A percentile compares a stretch with the other conserved stretches of the same genome.
Evolutionary conservation across 2,888 invertebrate genomes (phyloP).

Genomic region (Acronicta psi): DNA sequence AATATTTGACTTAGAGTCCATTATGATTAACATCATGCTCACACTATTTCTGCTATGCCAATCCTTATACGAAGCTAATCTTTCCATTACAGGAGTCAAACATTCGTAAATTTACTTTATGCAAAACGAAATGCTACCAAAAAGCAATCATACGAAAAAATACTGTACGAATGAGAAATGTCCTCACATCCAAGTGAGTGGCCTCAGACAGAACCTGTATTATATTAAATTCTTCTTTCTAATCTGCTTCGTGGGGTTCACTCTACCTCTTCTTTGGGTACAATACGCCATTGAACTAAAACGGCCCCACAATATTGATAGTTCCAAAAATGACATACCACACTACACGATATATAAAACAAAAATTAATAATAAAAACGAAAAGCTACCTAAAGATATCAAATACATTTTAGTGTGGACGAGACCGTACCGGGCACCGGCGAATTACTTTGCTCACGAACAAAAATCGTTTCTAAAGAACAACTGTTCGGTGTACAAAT

Average conservation of each 20-base stretch:
- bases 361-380: conserved; percentile 70
- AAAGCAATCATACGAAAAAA: conserved; percentile 7
- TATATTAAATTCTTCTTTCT: conserved; percentile 63
- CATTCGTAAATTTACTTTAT: no score
- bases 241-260: conserved; percentile 65
- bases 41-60: no score
- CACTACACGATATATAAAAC: conserved; percentile 74
- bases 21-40: no score
- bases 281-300: conserved; percentile 60
- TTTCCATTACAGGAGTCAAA: no score
- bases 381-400: conserved; percentile 66
- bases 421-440: conserved; percentile 65
- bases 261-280: conserved; percentile 67
- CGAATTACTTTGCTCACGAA: conserved; percentile 69
- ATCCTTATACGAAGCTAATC: no score
- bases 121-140: conserved; percentile 33
- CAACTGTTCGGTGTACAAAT: conserved; percentile 76
- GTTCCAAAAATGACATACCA: conserved; percentile 67
- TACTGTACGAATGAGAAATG: no score
- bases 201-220: conserved; percentile 27
- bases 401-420: conserved; percentile 82
- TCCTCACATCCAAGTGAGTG: no score
- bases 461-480: conserved; percentile 73
- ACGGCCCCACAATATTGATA: conserved; percentile 51
- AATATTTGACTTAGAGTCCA: no score